These are phyloP conservation scores for Galeopterus variegatus DNA, from an alignment of 2,113 vertebrate genomes.

Conservation along the genomic window DNA sequence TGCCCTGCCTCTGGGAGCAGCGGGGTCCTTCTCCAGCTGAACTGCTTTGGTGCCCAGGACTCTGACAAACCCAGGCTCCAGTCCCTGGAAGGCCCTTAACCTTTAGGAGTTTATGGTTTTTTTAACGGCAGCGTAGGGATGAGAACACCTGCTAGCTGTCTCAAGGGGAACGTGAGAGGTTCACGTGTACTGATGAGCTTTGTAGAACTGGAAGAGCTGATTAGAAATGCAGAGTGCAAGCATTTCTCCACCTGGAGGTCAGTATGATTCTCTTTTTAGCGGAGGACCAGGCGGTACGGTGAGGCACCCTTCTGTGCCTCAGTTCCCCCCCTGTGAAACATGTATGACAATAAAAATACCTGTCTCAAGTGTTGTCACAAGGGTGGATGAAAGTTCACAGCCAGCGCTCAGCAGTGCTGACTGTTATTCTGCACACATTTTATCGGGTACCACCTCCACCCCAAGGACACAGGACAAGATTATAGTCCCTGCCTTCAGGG, in stretches of 20 bases:
- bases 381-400: neutral
- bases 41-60: neutral
- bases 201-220: neutral
- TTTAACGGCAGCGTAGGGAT: neutral
- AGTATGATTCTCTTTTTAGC: neutral
- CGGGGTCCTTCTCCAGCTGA: neutral
- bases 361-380: fast-evolving
- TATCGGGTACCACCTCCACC: fast-evolving
- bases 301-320: fast-evolving
- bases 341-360: fast-evolving
- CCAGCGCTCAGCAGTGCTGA: fast-evolving
- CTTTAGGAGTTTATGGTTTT: neutral
- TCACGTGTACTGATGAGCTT: fast-evolving
- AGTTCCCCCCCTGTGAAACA: neutral
- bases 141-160: neutral
- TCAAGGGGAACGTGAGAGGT: neutral
- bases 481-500: neutral
- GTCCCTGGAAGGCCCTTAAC: neutral
- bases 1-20: neutral
- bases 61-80: neutral
- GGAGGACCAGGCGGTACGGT: neutral
- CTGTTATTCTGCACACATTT: fast-evolving
- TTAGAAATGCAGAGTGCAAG: fast-evolving
- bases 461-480: neutral
- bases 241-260: neutral